Evolutionary conservation across 2,113 vertebrate genomes (phyloP), one percentile per base, ranked within the genome.

Genomic region (Poicephalus gulielmi): DNA sequence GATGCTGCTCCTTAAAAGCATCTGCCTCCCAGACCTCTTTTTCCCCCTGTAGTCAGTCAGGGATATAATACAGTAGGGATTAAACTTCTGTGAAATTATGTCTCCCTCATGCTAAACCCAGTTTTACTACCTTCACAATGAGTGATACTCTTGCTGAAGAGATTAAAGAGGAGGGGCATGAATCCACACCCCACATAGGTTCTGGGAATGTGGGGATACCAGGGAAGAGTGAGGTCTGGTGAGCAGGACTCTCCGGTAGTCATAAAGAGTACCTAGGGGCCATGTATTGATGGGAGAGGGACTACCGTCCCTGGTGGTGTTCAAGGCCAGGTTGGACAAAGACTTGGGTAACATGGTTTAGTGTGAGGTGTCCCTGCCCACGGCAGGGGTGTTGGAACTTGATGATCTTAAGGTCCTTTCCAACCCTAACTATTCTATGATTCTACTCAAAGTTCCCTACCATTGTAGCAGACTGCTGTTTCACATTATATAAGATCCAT

Each of bases 1-100:
- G 96, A 97, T 97, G 96, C 84, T 93, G 74, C 86, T 96, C 47
- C 49, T 93, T 88, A 91, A 79, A 89, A 92, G 62, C 92, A 97
- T 95, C 95, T 96, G 96, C 60, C 86, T 96, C 77, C 85, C 94
- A 95, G 93, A 94, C 74, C 47, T 6, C n/a, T 92, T 91, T 79
- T 49, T 12, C 0, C 35, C 43, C 50, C 43, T 83, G 9, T 49
- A 43, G 53, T 91, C 77, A 88, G 53, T 95, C 46, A 33, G 37
- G 37, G 37, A 39, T 39, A 39, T 39, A 39, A 39, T 81, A 87
- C 11, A 83, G 66, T 46, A 62, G 83, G 53, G 53, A 90, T 66
- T 88, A 81, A 88, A 80, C 31, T 87, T 83, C 49, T 86, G 41
- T 76, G 88, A 90, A 92, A 95, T 44, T 12, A 47, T 79, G 69